Evolutionary conservation across 2,797 vertebrate genomes (phyloP).

Genomic region (Enteromius viviparus): DNA sequence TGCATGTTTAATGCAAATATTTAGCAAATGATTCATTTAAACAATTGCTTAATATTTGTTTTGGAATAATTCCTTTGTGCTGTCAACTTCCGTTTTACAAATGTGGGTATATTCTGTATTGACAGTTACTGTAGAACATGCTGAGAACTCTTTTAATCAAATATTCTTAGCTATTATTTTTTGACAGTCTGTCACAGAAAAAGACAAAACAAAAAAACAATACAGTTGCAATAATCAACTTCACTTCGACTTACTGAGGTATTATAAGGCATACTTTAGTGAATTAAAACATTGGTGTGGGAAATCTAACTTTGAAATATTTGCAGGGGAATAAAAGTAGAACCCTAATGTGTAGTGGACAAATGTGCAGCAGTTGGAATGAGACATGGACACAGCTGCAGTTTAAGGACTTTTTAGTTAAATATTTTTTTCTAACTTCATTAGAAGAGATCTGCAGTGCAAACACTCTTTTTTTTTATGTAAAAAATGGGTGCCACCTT

Average conservation of each 20-base stretch:
- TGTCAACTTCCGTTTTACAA: not conserved
- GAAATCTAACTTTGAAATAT: not conserved
- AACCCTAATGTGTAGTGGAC: not conserved
- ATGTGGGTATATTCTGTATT: not conserved
- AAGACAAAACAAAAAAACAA: too few species aligned
- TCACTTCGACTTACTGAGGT: not conserved
- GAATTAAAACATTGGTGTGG: not conserved
- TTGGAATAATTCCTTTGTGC: not conserved
- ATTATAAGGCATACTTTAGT: not conserved
- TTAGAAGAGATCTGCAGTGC: not conserved
- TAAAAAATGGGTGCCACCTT: not conserved
- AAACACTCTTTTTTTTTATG: not conserved
- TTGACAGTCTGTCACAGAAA: not conserved
- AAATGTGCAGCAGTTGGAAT: not conserved
- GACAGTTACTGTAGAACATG: not conserved
- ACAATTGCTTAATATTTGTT: not conserved
- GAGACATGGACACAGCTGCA: not conserved
- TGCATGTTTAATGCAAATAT: not conserved
- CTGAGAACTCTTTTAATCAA: not conserved
- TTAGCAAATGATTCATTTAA: not conserved
- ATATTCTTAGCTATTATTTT: not conserved
- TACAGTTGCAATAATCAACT: not conserved
- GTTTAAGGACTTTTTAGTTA: too few species aligned
- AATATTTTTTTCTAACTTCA: not conserved
- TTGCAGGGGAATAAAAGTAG: not conserved